These are phyloP conservation scores for Plebejus melissa DNA, from an alignment of 2,888 invertebrate genomes.

Conservation along the genomic window DNA sequence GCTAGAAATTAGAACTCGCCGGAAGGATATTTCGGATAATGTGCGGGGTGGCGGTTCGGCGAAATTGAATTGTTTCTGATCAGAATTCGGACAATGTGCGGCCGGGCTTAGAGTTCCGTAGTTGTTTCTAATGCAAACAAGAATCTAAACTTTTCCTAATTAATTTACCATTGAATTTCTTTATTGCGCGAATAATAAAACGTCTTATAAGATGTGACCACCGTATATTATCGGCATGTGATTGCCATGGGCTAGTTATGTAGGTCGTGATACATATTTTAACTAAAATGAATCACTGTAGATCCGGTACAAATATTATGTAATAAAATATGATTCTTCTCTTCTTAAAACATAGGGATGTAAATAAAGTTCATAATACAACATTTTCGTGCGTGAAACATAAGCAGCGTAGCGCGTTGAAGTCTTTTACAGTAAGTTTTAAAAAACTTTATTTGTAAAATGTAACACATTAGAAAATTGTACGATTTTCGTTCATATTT, in stretches of 20 bases:
- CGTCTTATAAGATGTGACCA: neutral
- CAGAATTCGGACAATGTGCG: too few species aligned
- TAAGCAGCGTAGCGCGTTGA: neutral
- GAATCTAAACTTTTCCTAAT: too few species aligned
- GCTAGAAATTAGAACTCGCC: too few species aligned
- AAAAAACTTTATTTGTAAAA: neutral
- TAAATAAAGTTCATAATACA: neutral
- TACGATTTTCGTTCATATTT: neutral
- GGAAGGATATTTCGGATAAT: too few species aligned
- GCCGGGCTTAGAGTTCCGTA: too few species aligned
- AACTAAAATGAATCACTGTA: neutral
- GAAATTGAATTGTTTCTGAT: too few species aligned
- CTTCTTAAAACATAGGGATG: too few species aligned
- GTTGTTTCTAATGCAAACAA: too few species aligned
- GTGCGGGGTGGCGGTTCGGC: too few species aligned
- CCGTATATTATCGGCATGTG: neutral
- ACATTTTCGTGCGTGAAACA: neutral
- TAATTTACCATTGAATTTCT: too few species aligned
- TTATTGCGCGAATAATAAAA: too few species aligned
- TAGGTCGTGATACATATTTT: conserved; percentile 6
- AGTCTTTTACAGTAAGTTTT: neutral
- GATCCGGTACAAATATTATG: neutral
- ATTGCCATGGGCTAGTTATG: neutral
- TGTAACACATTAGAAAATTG: neutral
- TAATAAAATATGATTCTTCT: too few species aligned